These are phyloP conservation scores for Stigmatopora argus DNA, from an alignment of 2,113 vertebrate genomes.

Conservation along the genomic window DNA sequence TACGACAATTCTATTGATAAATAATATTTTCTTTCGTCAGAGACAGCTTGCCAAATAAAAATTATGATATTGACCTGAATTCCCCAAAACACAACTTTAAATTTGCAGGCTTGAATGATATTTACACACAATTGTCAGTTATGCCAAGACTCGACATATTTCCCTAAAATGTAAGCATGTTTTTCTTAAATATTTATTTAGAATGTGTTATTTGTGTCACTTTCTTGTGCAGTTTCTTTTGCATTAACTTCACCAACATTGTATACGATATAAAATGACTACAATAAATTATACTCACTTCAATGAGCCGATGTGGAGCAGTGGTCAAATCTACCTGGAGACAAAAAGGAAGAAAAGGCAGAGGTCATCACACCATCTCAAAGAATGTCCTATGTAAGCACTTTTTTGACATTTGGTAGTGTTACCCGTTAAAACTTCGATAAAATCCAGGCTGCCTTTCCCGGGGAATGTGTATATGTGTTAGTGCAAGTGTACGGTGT, in stretches of 20 bases:
- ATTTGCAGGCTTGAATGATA: background rate
- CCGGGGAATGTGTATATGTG: background rate
- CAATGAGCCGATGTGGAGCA: constrained; percentile 53
- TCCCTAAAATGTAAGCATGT: background rate
- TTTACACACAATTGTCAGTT: too few species aligned
- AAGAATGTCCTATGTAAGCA: background rate
- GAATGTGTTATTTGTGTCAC: too few species aligned
- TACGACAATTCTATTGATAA: background rate
- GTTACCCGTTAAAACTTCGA: constrained; percentile 9
- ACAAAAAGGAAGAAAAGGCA: constrained; percentile 35
- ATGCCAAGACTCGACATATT: constrained; percentile 3
- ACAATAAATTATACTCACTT: constrained; percentile 60
- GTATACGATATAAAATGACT: background rate
- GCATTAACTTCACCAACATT: background rate
- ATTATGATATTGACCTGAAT: too few species aligned
- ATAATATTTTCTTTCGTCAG: background rate
- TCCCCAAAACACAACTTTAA: constrained; percentile 27
- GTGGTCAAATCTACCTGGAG: constrained; percentile 69
- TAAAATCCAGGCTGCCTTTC: constrained; percentile 4
- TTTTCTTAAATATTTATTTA: background rate
- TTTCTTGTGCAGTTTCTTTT: too few species aligned
- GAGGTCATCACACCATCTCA: constrained; percentile 1
- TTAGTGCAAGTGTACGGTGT: background rate
- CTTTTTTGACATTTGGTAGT: constrained; percentile 10
- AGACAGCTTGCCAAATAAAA: background rate